Conservation (phyloP, 2,113 vertebrate species). For the Peromyscus leucopus region DNA sequence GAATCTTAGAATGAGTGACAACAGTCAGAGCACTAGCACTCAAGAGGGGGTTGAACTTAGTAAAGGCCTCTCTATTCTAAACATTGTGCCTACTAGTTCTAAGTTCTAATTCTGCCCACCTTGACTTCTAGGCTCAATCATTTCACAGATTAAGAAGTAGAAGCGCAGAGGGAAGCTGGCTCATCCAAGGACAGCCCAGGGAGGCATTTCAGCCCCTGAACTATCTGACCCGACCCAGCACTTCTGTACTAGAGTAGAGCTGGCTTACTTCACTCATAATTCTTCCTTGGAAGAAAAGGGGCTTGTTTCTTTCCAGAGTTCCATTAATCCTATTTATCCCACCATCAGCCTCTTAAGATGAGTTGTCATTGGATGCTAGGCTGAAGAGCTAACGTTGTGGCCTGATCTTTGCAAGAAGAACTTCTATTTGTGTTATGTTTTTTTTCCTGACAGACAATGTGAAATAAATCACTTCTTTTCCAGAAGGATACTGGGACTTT, state of each 20-base stretch:
- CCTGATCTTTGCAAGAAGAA: not conserved
- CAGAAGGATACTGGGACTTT: not conserved
- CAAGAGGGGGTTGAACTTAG: not conserved
- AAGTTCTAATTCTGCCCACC: not conserved
- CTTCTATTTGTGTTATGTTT: not conserved
- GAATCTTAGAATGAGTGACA: not conserved
- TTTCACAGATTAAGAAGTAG: not conserved
- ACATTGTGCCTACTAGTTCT: not conserved
- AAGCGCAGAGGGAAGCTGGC: not conserved
- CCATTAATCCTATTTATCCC: not conserved
- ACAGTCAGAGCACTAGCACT: not conserved
- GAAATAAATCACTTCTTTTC: not conserved
- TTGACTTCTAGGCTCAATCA: not conserved
- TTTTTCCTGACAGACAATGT: not conserved
- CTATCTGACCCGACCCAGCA: not conserved
- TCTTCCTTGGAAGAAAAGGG: not conserved
- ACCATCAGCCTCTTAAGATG: not conserved
- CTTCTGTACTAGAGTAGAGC: not conserved
- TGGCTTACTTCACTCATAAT: not conserved
- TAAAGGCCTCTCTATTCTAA: not conserved
- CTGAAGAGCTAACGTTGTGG: not conserved
- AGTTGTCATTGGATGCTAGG: not conserved
- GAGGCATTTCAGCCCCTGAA: not conserved
- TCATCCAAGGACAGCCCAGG: not conserved
- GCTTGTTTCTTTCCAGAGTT: not conserved